Evolutionary conservation across 2,797 vertebrate species (phyloP).

Genomic region (Anolis apletophallus): DNA sequence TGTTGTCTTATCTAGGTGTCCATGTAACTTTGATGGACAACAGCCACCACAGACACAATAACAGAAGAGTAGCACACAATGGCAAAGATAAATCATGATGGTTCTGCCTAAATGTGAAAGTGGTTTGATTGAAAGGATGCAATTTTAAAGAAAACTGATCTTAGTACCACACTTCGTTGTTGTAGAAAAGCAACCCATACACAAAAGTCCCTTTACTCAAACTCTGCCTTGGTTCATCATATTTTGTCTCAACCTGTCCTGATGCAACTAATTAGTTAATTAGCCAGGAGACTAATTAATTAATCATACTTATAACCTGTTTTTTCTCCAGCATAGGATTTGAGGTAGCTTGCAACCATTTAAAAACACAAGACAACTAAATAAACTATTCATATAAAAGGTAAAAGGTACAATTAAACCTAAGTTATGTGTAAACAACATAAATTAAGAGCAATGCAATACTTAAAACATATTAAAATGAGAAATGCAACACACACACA

Average conservation of each 20-base stretch:
- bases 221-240: background rate
- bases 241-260: background rate
- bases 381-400: too few relatives aligned
- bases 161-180: background rate
- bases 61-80: background rate
- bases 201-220: background rate
- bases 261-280: background rate
- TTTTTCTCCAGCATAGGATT: background rate
- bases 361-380: background rate
- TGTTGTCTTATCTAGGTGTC: too few relatives aligned
- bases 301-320: too few relatives aligned
- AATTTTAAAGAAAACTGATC: background rate
- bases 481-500: too few relatives aligned
- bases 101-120: background rate
- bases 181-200: background rate
- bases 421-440: too few relatives aligned
- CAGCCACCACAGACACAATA: background rate
- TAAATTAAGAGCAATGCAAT: too few relatives aligned
- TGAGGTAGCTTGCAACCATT: background rate
- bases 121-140: background rate
- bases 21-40: background rate
- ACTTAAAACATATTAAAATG: too few relatives aligned
- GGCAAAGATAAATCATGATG: fast-evolving
- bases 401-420: too few relatives aligned
- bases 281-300: too few relatives aligned